These are phyloP conservation scores for Camelus bactrianus DNA, from an alignment of 2,113 vertebrate genomes.

Conservation along the genomic window DNA sequence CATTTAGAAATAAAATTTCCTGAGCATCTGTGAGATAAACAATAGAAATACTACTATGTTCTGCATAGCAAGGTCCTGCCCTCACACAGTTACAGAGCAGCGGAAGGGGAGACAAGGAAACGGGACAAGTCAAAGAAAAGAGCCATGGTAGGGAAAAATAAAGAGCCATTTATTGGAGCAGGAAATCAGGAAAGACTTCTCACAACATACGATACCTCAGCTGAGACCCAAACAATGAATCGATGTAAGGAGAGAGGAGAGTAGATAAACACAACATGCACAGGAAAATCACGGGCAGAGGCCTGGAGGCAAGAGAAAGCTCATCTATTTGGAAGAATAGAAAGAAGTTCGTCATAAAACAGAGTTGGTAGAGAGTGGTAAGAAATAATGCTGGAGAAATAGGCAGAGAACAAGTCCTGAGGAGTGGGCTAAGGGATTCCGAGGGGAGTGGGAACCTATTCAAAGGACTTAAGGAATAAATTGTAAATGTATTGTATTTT, in stretches of 20 bases:
- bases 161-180: background rate
- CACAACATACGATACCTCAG: background rate
- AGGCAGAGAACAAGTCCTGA: background rate
- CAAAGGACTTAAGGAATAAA: background rate
- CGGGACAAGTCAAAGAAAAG: background rate
- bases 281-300: background rate
- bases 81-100: background rate
- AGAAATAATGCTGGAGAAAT: background rate
- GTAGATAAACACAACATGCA: background rate
- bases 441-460: background rate
- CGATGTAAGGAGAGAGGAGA: background rate
- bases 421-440: background rate
- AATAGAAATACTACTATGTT: background rate
- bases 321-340: background rate
- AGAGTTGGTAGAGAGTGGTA: background rate
- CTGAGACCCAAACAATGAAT: background rate
- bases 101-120: background rate
- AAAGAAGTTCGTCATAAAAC: background rate
- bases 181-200: background rate
- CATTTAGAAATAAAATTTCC: conserved; percentile 39
- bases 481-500: background rate
- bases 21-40: background rate
- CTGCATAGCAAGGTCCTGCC: background rate
- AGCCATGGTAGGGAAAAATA: background rate
- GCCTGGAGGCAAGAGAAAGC: background rate